Evolutionary conservation across 2,113 vertebrate species (phyloP), one percentile per base, ranked within the genome.

Genomic region (Pelobates fuscus): DNA sequence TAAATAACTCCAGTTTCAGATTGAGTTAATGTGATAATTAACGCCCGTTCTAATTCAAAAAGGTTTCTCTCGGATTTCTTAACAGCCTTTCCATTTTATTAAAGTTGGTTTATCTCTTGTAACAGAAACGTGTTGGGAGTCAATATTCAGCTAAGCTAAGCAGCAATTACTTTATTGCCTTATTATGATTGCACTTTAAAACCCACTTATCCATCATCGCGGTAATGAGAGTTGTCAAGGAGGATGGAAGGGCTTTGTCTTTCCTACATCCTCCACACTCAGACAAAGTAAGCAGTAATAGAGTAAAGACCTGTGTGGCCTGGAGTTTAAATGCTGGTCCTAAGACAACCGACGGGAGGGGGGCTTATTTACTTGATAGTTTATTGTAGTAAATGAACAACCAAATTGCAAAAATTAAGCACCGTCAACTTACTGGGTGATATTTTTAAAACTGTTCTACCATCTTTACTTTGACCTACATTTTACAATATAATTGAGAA

Each of bases 1-100:
- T 62, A 60, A 21, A 5, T 77, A 86, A 81, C 82, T 82, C 78
- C 77, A 81, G 81, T 81, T 80, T 82, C 77, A 44, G 82, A 80
- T 49, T 54, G 23, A 70, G 63, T 81, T 66, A 0, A 69, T 54
- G 12, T 64, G 69, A 77, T 69, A 81, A 79, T 77, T 77, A 78
- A 79, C 80, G 71, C 65, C 26, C 2, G 23, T 62, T 27, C 59
- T 41, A 61, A 59, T 79, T 78, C 82, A 80, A 79, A 78, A 37
- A 79, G 65, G 32, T 57, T 18, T 0, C 8, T n/a, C 82, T 65
- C 11, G 26, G 25, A 23, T 68, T 32, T 60, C 57, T 60, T 74
- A 29, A 62, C 54, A 27, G 65, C 43, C 5, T 57, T 59, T 58
- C 54, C 26, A 71, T 30, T 71, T 59, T 70, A 59, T 41, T 59